Evolutionary conservation across 2,797 vertebrate species (phyloP).

Genomic region (Lepus townsendii): DNA sequence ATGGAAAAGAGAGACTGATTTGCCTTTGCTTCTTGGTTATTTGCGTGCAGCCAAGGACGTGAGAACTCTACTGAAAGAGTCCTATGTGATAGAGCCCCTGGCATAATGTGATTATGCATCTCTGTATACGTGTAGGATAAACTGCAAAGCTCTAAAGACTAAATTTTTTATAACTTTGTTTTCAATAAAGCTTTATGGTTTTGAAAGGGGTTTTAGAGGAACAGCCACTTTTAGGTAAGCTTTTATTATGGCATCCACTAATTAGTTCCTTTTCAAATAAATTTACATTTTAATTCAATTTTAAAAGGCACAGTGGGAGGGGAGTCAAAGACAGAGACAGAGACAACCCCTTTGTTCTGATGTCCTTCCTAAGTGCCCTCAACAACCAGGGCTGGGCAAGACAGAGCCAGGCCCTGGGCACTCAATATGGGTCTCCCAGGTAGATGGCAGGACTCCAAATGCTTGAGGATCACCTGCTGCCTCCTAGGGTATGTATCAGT

Average conservation of each 20-base stretch:
- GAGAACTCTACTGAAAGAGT: not conserved
- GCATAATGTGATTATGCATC: too few species aligned
- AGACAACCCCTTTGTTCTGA: too few species aligned
- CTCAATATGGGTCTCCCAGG: too few species aligned
- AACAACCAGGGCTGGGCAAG: too few species aligned
- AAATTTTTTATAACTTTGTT: not conserved
- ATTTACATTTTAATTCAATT: too few species aligned
- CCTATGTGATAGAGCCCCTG: not conserved
- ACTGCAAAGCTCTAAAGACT: not conserved
- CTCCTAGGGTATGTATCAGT: too few species aligned
- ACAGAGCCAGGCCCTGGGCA: too few species aligned
- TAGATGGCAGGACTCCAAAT: too few species aligned
- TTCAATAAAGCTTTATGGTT: not conserved
- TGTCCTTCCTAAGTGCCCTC: too few species aligned
- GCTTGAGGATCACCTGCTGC: too few species aligned
- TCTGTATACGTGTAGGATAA: not conserved
- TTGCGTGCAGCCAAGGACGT: not conserved
- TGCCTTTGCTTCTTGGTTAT: not conserved
- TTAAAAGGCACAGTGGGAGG: too few species aligned
- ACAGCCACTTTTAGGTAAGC: not conserved
- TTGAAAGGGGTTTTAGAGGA: not conserved
- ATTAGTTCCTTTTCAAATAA: not conserved
- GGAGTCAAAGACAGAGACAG: too few species aligned
- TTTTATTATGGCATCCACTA: not conserved
- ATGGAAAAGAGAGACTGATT: not conserved